phyloP scores from a whole-genome alignment of 2,888 invertebrate genomes.

The Apamea anceps region DNA sequence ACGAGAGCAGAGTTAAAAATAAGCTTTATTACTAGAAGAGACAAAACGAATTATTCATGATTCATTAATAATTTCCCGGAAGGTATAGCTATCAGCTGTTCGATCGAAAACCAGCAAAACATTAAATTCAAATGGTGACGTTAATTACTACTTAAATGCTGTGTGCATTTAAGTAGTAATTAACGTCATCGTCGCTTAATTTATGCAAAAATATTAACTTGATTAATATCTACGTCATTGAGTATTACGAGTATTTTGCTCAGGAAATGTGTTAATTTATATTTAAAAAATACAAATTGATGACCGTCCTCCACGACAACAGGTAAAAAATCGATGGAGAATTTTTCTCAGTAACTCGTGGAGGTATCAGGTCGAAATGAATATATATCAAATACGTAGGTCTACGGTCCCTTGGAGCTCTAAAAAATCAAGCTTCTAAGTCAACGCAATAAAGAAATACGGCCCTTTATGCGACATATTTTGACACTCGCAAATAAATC shows the following conservation, averaged over 20 bases:
- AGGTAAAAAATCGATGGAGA: not conserved
- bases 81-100: not conserved
- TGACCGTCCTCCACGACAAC: not conserved
- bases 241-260: too few species aligned
- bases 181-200: not conserved
- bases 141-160: not conserved
- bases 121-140: not conserved
- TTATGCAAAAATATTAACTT: not conserved
- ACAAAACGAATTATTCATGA: not conserved
- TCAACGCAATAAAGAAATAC: too few species aligned
- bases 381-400: not conserved
- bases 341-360: not conserved
- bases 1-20: not conserved
- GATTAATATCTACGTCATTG: not conserved
- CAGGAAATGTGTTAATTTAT: not conserved
- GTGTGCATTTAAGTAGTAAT: too few species aligned
- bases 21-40: not conserved
- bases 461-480: too few species aligned
- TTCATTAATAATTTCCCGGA: constrained; percentile 5
- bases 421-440: too few species aligned
- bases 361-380: not conserved
- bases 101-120: not conserved
- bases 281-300: not conserved
- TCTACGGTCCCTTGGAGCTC: too few species aligned
- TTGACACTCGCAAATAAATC: too few species aligned